Base-by-base conservation (phyloP, 2,113 vertebrate genomes). In the Chamaea fasciata region DNA sequence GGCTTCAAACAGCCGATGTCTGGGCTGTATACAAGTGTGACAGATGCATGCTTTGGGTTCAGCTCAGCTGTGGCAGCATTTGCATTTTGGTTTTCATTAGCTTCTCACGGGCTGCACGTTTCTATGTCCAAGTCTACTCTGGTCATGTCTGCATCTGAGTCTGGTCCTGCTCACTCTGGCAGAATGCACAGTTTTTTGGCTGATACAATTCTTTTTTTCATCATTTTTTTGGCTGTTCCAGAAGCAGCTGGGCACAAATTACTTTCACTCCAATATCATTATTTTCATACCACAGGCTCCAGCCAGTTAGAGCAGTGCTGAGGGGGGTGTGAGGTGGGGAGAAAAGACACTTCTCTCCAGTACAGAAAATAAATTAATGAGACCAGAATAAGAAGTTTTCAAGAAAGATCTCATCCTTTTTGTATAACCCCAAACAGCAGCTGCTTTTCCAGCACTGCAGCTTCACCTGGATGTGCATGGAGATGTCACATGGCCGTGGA, bases 181-280 rank as follows among this genome's bases (percentile, higher is more conserved):
- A 85, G 70, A 78, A 69, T 5, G 16, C 16, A 52, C 11, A 0
- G 0, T 42, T 39, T 80, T 59, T 64, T 73, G 55, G 41, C 24
- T 49, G 69, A 18, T 65, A 21, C 14, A 5, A 15, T 5, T 56
- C 56, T 47, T 76, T 49, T 52, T 13, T 14, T 21, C 5, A 6
- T 52, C 37, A 20, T 39, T 90, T 79, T 53, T 60, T 50, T 49
- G 18, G 41, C 59, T 56, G 23, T 77, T 64, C 30, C 47, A 60
- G 77, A 84, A 84, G 82, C 85, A 93, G 78, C 74, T 92, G 74
- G 64, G n/a, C 89, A 83, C 50, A 82, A 82, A 92, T 74, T 6
- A n/a, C 56, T 90, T 70, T 78, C 46, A 65, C 41, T 94, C 16
- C 65, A 59, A 6, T 13, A 57, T 41, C 24, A 21, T 49, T 67